These are phyloP conservation scores for Polyploca ridens DNA, from an alignment of 2,888 invertebrate species.

Conservation along the genomic window DNA sequence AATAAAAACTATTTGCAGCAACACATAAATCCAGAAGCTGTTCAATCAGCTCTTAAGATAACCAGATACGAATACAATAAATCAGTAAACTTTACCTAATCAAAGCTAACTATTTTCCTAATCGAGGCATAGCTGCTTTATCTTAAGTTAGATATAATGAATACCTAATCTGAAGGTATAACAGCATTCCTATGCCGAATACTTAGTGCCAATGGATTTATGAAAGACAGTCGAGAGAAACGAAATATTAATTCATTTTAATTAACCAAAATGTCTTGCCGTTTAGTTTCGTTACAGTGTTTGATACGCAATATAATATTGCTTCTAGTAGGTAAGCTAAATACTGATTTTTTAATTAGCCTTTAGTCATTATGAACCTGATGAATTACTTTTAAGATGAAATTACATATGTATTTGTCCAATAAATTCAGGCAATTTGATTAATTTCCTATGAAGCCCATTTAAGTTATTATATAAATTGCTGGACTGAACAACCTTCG, in stretches of 20 bases:
- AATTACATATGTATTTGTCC: too few relatives aligned
- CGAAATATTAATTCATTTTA: conserved; percentile 30
- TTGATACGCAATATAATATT: too few relatives aligned
- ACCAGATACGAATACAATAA: conserved; percentile 25
- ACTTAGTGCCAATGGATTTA: conserved; percentile 46
- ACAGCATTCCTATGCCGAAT: conserved; percentile 70
- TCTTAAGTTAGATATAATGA: conserved; percentile 72
- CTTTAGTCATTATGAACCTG: too few relatives aligned
- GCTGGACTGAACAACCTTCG: neutral
- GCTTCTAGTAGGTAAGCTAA: neutral
- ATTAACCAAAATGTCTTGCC: neutral
- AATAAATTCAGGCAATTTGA: too few relatives aligned
- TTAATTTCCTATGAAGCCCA: neutral
- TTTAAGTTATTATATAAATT: neutral
- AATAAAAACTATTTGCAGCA: neutral
- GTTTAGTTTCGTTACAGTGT: neutral
- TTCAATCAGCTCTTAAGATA: conserved; percentile 8
- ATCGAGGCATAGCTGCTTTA: conserved; percentile 60
- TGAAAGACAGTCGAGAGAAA: conserved; percentile 41
- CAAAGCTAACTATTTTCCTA: conserved; percentile 51
- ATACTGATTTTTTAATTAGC: too few relatives aligned
- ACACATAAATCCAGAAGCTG: neutral
- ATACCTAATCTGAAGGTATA: conserved; percentile 70
- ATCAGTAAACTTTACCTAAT: conserved; percentile 34
- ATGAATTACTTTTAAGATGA: too few relatives aligned